Evolutionary conservation across 2,113 vertebrate genomes (phyloP), one percentile per base, ranked within the genome.

Genomic region (Zosterops japonicus): DNA sequence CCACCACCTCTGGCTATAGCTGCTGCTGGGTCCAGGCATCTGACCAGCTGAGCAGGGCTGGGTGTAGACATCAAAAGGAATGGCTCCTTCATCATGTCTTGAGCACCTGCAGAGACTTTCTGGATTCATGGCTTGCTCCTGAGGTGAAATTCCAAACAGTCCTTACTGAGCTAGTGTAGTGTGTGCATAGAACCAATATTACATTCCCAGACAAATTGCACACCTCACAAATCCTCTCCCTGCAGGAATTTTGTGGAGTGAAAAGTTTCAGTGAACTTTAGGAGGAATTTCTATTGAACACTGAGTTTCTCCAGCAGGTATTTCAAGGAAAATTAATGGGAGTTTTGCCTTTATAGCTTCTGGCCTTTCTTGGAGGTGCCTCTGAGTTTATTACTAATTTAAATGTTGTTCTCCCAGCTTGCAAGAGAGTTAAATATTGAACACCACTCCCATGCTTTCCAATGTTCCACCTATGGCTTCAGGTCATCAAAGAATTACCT

Each of bases 381-480:
- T 52, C 46, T 76, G 81, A 90, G 63, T 83, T 94, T 90, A 93
- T 96, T 95, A 94, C 42, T 95, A 83, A 95, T 95, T 91, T 78
- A 91, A 83, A 87, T 90, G 76, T 77, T 95, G 59, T 86, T 96
- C 71, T 93, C 42, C 12, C 41, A 55, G 64, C 91, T 79, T 94
- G 65, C 36, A 85, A 65, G 70, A 72, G n/a, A 77, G 59, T 90
- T 95, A 90, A 93, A 90, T 94, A 93, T 81, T 93, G 72, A 93
- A 78, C 49, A 74, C 23, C 12, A 78, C 64, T 92, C 52, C 60
- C 23, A 19, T 41, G 27, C 25, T 64, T 92, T 83, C 42, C 79
- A 81, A 4, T 11, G 20, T 6, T 78, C 28, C 50, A 52, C 36
- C 71, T 63, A 44, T 36, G 47, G 87, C 55, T 88, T 65, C 67